Base-by-base conservation (phyloP, 2,888 invertebrate genomes). In the Drosophila neonasuta region DNA sequence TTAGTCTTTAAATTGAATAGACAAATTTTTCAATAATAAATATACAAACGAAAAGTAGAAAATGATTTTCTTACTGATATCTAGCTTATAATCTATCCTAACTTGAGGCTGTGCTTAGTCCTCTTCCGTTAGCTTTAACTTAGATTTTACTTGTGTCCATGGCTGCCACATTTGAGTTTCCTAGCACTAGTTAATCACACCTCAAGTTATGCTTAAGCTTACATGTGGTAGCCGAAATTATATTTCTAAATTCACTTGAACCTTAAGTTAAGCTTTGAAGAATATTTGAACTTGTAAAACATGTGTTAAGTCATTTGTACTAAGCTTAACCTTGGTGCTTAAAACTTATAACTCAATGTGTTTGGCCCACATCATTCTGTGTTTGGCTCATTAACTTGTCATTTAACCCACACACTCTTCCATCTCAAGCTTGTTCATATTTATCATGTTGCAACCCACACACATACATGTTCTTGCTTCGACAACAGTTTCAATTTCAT, bases 361-460 rank as follows among this genome's bases (percentile, higher is more conserved):
- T 9, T 10, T 51, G 42, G 39, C n/a, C 41, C 29, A 44, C 44
- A 17, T 54, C 54, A 32, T 60, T 32, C 11, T 30, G 20, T 42
- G 52, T 24, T 57, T 62, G 66, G 46, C 63, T 73, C 77, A 82
- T 86, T 82, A 76, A 79, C 65, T 67, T 64, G 54, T 49, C 54
- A 64, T 68, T 60, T 59, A 24, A 34, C 30, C 24, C 58, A 29
- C 34, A 50, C 49, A 34, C 36, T 39, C 36, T 49, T 2, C 30
- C 46, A 36, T 11, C 36, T 6, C n/a, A 11, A 29, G 45, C 41
- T 45, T 46, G 46, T 60, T 69, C 60, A 64, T 66, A 68, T 63
- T 70, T 68, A 60, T 69, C 75, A 80, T 77, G 59, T 64, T 52
- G 44, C 50, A 50, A 17, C 36, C 51, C 65, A 51, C 45, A 30